These are phyloP conservation scores for Ophthalmolycus amberensis DNA, from an alignment of 2,113 vertebrate genomes.

Conservation along the genomic window DNA sequence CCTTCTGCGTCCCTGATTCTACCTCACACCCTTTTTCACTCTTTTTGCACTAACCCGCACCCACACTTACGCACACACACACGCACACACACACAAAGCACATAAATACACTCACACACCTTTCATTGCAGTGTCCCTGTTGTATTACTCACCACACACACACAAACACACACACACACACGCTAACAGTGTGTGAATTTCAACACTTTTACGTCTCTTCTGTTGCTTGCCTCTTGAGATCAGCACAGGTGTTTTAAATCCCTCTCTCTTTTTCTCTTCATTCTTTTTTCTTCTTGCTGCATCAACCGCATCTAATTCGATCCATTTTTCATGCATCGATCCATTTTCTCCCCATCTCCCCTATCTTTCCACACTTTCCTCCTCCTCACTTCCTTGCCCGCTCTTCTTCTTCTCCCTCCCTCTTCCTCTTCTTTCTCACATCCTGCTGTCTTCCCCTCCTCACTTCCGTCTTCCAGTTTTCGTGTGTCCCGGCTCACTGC, in stretches of 20 bases:
- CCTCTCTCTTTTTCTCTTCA: slow-evolving; percentile 73
- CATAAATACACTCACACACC: slow-evolving; percentile 34
- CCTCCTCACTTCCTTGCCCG: slow-evolving; percentile 29
- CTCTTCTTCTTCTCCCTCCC: slow-evolving; percentile 21
- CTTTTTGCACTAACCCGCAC: slow-evolving; percentile 80
- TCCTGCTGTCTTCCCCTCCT: slow-evolving; percentile 56
- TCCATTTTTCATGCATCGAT: slow-evolving; percentile 71
- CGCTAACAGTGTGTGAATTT: slow-evolving; percentile 73
- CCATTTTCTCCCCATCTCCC: slow-evolving; percentile 58
- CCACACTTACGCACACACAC: slow-evolving; percentile 38
- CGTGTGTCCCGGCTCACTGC: slow-evolving; percentile 92
- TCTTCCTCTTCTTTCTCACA: slow-evolving; percentile 45
- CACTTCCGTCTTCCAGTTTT: slow-evolving; percentile 86
- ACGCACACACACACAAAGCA: slow-evolving; percentile 11
- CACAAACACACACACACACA: slow-evolving; percentile 21
- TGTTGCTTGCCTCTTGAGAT: slow-evolving; percentile 69
- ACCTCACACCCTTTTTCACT: slow-evolving; percentile 80
- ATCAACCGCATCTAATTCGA: slow-evolving; percentile 71
- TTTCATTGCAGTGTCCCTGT: slow-evolving; percentile 81
- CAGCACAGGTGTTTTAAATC: slow-evolving; percentile 73
- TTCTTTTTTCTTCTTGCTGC: slow-evolving; percentile 72
- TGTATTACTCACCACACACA: slow-evolving; percentile 71
- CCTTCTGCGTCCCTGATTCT: slow-evolving; percentile 81
- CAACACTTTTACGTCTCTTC: slow-evolving; percentile 70
- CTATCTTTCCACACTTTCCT: slow-evolving; percentile 55